Percentiles rank a stretch among this genome's conserved stretches.
Evolutionary conservation across 2,113 vertebrate species (phyloP).

Genomic region (Drymodes brunneopygia): DNA sequence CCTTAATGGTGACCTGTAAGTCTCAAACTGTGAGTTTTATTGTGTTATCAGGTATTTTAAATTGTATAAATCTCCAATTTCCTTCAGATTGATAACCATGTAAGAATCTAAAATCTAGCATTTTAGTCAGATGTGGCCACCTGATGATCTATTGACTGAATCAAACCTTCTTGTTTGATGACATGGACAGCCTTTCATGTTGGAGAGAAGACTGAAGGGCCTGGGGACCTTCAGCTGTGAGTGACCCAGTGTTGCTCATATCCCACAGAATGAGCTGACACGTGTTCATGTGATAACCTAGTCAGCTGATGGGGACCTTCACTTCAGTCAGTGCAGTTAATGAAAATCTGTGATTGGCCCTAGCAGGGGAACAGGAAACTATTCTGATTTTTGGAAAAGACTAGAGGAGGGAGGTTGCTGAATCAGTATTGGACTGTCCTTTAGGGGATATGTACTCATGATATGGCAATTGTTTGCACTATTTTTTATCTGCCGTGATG

Average conservation of each 20-base stretch:
- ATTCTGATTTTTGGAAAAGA: neutral
- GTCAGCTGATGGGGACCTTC: neutral
- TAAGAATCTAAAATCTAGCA: neutral
- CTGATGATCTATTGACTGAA: neutral
- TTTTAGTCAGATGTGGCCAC: neutral
- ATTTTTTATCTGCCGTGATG: neutral
- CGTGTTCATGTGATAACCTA: rapidly evolving
- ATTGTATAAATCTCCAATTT: neutral
- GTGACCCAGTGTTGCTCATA: neutral
- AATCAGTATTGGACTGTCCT: rapidly evolving
- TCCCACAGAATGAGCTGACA: neutral
- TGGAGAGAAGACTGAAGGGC: neutral
- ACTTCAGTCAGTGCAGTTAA: neutral
- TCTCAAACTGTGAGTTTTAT: neutral
- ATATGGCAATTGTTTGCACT: neutral
- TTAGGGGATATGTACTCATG: neutral
- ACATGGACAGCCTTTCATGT: rapidly evolving
- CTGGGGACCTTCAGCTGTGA: neutral
- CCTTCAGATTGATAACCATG: neutral
- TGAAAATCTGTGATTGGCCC: neutral
- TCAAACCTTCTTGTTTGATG: neutral
- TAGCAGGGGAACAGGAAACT: neutral
- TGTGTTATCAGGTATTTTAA: neutral
- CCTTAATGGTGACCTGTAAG: neutral
- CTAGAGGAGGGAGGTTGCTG: neutral